These are phyloP conservation scores for Cotesia chilonis DNA, from an alignment of 1,140 invertebrate species.

Conservation along the genomic window DNA sequence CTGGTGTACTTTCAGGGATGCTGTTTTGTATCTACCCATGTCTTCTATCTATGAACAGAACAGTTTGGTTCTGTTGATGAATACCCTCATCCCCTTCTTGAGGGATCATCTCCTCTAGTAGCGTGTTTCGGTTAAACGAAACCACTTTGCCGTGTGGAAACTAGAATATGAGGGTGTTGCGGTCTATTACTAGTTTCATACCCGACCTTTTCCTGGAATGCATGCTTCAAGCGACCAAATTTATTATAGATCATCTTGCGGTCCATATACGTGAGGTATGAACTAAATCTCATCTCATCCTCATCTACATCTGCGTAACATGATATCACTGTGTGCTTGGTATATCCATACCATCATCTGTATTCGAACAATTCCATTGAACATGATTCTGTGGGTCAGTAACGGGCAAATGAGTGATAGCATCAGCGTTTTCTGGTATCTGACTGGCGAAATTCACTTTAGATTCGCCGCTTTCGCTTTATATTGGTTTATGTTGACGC, in stretches of 20 bases:
- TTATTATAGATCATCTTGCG: too few species aligned
- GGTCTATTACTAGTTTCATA: slow-evolving; percentile 11
- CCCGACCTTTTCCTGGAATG: neutral
- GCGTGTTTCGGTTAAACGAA: slow-evolving; percentile 24
- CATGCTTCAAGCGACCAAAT: too few species aligned
- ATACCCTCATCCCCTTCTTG: neutral
- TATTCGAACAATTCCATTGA: too few species aligned
- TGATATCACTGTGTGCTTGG: too few species aligned
- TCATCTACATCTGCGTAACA: too few species aligned
- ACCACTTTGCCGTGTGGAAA: slow-evolving; percentile 16
- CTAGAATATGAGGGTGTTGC: neutral
- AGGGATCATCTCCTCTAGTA: neutral
- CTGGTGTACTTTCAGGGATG: slow-evolving; percentile 6
- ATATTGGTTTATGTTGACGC: slow-evolving; percentile 3
- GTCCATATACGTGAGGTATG: too few species aligned
- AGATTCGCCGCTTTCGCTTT: neutral
- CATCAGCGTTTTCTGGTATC: neutral
- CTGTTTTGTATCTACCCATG: neutral
- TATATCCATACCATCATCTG: too few species aligned
- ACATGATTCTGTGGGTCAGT: too few species aligned
- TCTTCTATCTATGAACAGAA: too few species aligned
- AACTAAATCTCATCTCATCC: too few species aligned
- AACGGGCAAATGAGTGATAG: too few species aligned
- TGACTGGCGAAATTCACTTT: neutral
- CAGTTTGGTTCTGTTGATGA: too few species aligned